phyloP scores from a whole-genome alignment of 2,797 vertebrate genomes.

The Erpetoichthys calabaricus region DNA sequence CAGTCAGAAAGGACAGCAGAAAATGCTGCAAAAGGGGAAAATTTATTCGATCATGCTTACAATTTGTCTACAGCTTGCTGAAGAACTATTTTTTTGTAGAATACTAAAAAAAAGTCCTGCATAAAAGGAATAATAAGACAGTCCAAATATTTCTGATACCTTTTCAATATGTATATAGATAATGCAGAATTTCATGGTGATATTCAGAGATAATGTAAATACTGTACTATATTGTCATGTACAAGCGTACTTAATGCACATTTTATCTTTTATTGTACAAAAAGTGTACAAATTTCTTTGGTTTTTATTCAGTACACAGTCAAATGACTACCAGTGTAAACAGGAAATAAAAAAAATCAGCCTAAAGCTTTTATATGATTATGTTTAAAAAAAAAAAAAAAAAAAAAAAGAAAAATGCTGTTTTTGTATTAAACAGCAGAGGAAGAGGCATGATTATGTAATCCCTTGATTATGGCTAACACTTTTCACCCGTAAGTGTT shows the following conservation, averaged over 20 bases:
- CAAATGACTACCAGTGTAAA: slow-evolving; percentile 70
- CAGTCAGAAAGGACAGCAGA: slow-evolving; percentile 41
- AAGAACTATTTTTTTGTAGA: slow-evolving; percentile 74
- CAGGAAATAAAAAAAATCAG: slow-evolving; percentile 65
- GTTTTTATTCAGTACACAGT: slow-evolving; percentile 89
- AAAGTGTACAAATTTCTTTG: slow-evolving; percentile 90
- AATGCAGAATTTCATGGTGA: slow-evolving; percentile 91
- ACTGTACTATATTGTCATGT: slow-evolving; percentile 97
- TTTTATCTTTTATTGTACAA: slow-evolving; percentile 99
- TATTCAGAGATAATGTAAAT: slow-evolving; percentile 84
- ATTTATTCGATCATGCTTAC: slow-evolving; percentile 52
- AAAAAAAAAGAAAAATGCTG: slow-evolving; percentile 52
- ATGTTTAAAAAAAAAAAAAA: slow-evolving; percentile 38
- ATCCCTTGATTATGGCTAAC: slow-evolving; percentile 47
- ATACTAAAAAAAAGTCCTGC: slow-evolving; percentile 61
- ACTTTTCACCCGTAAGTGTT: slow-evolving; percentile 53
- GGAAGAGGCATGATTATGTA: slow-evolving; percentile 57
- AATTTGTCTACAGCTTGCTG: slow-evolving; percentile 76
- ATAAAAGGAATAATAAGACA: slow-evolving; percentile 68
- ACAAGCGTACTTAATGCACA: slow-evolving; percentile 98
- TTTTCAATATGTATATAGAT: slow-evolving; percentile 98
- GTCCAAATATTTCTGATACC: slow-evolving; percentile 98
- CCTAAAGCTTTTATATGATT: slow-evolving; percentile 91
- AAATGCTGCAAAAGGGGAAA: slow-evolving; percentile 60
- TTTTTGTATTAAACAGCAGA: slow-evolving; percentile 67